phyloP scores from a whole-genome alignment of 2,113 vertebrate genomes.

The Nesogale talazaci region DNA sequence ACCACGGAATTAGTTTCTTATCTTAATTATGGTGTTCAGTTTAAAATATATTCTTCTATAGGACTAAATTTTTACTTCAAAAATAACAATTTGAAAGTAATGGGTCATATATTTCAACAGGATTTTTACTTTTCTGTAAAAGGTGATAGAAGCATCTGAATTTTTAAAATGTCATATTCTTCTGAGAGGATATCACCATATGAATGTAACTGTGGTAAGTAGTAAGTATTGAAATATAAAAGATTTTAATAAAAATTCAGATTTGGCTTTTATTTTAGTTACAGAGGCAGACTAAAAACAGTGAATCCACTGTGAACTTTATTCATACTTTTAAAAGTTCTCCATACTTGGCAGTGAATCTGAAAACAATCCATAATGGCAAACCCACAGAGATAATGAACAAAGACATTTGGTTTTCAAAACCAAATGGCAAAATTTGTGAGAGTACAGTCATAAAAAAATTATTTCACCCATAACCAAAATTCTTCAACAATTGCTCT shows the following conservation, averaged over 20 bases:
- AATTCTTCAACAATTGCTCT: neutral
- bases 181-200: neutral
- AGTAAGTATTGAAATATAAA: slow-evolving; percentile 18
- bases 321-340: neutral
- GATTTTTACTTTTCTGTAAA: neutral
- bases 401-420: slow-evolving; percentile 45
- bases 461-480: slow-evolving; percentile 32
- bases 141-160: neutral
- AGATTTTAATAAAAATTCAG: slow-evolving; percentile 29
- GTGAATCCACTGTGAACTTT: slow-evolving; percentile 36
- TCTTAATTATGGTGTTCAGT: neutral
- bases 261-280: slow-evolving; percentile 46
- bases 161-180: slow-evolving; percentile 36
- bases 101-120: neutral
- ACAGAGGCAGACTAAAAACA: neutral
- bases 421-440: slow-evolving; percentile 23
- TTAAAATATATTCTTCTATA: slow-evolving; percentile 41
- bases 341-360: slow-evolving; percentile 32
- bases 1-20: neutral
- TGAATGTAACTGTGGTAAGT: neutral
- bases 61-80: slow-evolving; percentile 50
- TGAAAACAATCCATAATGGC: slow-evolving; percentile 45
- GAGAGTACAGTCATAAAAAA: neutral
- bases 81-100: slow-evolving; percentile 26
- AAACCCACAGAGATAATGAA: slow-evolving; percentile 45